Base-by-base conservation (phyloP, 2,797 vertebrate species). In the Podargus strigoides region DNA sequence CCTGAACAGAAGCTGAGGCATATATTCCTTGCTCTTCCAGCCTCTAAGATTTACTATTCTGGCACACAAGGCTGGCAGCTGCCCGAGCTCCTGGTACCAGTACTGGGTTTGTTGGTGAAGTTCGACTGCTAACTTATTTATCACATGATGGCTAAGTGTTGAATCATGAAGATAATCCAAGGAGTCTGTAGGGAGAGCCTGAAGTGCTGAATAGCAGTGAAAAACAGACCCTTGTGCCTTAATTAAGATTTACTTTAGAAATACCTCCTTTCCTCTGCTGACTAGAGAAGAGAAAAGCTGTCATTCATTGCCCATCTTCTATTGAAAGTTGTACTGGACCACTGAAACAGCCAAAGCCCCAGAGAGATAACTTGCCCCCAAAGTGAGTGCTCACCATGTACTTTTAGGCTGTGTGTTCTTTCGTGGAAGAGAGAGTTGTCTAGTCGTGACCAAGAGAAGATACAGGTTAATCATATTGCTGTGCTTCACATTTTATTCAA, bases 71-170 rank as follows among this genome's bases (percentile, higher is more conserved):
- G 2, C 37, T 56, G n/a, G n/a, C 55, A 78, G 46, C 39, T 55
- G 36, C 46, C 52, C 14, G 2, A 80, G 28, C 34, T 50, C 42
- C 50, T 58, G 28, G 30, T 36, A 36, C 39, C 53, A 14, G n/a
- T 22, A 41, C 46, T 18, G 53, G 27, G 20, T 46, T 77, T 59
- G n/a, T 72, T 36, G 59, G 39, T 52, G 28, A 27, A 36, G 12
- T n/a, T n/a, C n/a, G 1, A 32, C 4, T 7, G 22, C 55, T 69
- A 30, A 56, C 16, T 60, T 32, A 42, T 4, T n/a, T 56, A 30
- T 28, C 1, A 0, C 24, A 17, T 4, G 6, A 46, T 46, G 1
- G 0, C 37, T 23, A 3, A 4, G 8, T 39, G n/a, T 58, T 50
- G 37, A 69, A n/a, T 41, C 13, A 1, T 6, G 24, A 69, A 39